Conservation (phyloP, 2,797 vertebrate species). For the Astyanax mexicanus region DNA sequence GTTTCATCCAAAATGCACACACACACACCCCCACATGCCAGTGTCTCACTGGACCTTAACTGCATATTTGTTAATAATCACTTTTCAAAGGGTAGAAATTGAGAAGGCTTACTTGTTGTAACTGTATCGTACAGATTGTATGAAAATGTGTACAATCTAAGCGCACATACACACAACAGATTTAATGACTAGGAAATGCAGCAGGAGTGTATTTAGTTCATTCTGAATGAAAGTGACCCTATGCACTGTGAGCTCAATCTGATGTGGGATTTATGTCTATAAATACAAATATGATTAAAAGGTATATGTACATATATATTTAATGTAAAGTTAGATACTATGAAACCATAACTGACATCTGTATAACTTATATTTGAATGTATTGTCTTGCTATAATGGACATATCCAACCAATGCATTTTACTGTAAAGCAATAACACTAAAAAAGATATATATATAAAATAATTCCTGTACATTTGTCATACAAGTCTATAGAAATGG, state of each 20-base stretch:
- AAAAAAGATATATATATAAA: slow-evolving; percentile 76
- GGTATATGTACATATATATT: slow-evolving; percentile 67
- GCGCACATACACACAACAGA: slow-evolving; percentile 53
- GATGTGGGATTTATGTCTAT: slow-evolving; percentile 89
- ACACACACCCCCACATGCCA: no score
- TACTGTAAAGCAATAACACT: slow-evolving; percentile 87
- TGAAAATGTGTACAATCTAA: slow-evolving; percentile 63
- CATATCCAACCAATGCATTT: slow-evolving; percentile 85
- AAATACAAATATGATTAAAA: slow-evolving; percentile 67
- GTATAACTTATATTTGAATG: slow-evolving; percentile 86
- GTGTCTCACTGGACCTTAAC: slow-evolving; percentile 55
- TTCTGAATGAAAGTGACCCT: slow-evolving; percentile 92
- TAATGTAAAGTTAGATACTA: slow-evolving; percentile 85
- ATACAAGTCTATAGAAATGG: slow-evolving; percentile 69
- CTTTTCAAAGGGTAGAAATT: slow-evolving; percentile 53
- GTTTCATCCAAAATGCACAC: slow-evolving; percentile 34
- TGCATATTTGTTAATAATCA: slow-evolving; percentile 58
- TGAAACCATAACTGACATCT: slow-evolving; percentile 80
- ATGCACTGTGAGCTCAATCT: slow-evolving; percentile 98
- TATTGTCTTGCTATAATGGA: slow-evolving; percentile 87
- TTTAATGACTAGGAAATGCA: slow-evolving; percentile 53
- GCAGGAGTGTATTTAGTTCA: slow-evolving; percentile 63
- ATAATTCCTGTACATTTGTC: slow-evolving; percentile 75
- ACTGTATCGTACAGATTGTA: slow-evolving; percentile 64
- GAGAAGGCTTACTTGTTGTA: slow-evolving; percentile 63